Evolutionary conservation across 37 sponge, comb jelly and placozoan genomes (phyloP).

Genomic region (Hormiphora californensis): DNA sequence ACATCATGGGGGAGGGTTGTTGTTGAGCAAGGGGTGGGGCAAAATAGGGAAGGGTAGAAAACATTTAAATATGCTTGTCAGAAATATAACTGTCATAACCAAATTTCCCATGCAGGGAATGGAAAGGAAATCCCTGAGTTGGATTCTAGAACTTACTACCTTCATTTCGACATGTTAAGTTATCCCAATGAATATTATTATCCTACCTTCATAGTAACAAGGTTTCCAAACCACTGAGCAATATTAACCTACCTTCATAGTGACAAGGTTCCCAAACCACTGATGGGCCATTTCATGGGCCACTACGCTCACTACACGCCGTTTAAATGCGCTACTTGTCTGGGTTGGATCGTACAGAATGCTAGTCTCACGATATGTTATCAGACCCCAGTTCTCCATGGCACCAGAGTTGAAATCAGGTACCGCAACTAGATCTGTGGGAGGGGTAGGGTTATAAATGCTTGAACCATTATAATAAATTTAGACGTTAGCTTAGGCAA

Average conservation of each 20-base stretch:
- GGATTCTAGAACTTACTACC: no score
- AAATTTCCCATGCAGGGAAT: no score
- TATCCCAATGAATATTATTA: no score
- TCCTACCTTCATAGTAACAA: conserved; percentile 33
- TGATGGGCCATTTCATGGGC: conserved; percentile 96
- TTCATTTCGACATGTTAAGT: no score
- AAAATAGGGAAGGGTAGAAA: no score
- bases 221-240: conserved; percentile 34
- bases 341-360: conserved; percentile 64
- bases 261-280: conserved; percentile 53
- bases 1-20: no score
- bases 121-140: no score
- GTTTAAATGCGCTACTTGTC: conserved; percentile 63
- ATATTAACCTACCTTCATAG: conserved; percentile 28
- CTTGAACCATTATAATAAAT: neutral
- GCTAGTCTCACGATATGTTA: conserved; percentile 87
- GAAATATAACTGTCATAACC: no score
- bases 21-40: no score
- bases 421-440: conserved; percentile 86
- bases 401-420: conserved; percentile 90
- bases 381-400: conserved; percentile 99
- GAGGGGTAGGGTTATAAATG: neutral
- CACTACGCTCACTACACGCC: conserved; percentile 77
- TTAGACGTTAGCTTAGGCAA: neutral
- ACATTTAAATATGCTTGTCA: no score